Evolutionary conservation across 2,113 vertebrate species (phyloP).

Genomic region (Drymodes brunneopygia): DNA sequence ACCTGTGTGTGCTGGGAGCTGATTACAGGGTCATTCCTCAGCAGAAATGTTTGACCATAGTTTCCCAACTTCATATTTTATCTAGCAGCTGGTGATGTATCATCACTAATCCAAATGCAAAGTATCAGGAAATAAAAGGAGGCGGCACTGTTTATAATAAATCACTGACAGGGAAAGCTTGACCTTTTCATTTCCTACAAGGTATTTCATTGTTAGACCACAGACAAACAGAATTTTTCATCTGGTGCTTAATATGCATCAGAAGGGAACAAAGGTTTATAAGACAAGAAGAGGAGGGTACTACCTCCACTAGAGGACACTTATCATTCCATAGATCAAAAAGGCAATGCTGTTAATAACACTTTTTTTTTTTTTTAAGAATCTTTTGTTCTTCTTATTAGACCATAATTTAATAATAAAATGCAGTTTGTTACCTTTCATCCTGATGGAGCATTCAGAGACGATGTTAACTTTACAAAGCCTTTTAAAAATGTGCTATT

Average conservation of each 20-base stretch:
- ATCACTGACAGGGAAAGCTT: constrained; percentile 66
- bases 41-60: constrained; percentile 55
- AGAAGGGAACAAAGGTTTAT: constrained; percentile 66
- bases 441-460: neutral
- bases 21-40: constrained; percentile 67
- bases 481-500: neutral
- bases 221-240: constrained; percentile 72
- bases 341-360: neutral
- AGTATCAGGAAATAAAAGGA: constrained; percentile 65
- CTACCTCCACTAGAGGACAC: constrained; percentile 11
- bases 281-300: constrained; percentile 28
- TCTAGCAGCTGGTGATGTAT: constrained; percentile 58
- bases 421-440: neutral
- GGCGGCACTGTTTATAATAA: constrained; percentile 70
- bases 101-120: constrained; percentile 66
- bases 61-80: constrained; percentile 74
- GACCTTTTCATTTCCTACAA: constrained; percentile 71
- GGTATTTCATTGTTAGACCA: constrained; percentile 70
- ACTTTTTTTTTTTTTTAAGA: neutral
- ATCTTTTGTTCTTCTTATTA: neutral
- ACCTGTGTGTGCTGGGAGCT: constrained; percentile 47
- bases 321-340: constrained; percentile 37
- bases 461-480: neutral
- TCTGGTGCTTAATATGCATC: constrained; percentile 68
- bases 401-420: neutral